Conservation (phyloP, 1,140 invertebrate species). For the Penaeus indicus region DNA sequence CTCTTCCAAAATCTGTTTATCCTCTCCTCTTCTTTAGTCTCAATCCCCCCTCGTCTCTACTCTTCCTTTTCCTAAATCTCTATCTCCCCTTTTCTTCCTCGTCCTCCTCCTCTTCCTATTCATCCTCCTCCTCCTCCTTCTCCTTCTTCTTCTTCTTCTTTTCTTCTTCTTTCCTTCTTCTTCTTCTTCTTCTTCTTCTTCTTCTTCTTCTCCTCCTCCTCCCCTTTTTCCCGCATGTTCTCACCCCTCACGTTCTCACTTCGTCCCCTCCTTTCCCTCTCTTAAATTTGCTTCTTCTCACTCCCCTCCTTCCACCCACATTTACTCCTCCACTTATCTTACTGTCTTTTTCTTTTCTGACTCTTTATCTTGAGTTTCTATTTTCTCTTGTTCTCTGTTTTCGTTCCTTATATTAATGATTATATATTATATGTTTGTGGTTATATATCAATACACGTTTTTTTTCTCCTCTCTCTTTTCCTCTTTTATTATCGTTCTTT, state of each 20-base stretch:
- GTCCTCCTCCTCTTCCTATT: not conserved
- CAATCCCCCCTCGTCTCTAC: too few relatives aligned
- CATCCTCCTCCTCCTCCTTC: not conserved
- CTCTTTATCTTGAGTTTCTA: not conserved
- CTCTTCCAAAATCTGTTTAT: too few relatives aligned
- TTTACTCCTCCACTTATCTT: not conserved
- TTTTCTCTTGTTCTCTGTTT: not conserved
- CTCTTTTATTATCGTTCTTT: slow-evolving; percentile 1
- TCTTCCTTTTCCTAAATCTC: too few relatives aligned
- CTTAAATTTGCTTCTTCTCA: too few relatives aligned
- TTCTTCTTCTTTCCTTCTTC: too few relatives aligned
- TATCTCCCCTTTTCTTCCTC: too few relatives aligned
- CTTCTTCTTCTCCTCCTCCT: not conserved
- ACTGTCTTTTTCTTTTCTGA: not conserved
- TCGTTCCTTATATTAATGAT: not conserved
- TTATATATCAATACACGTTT: not conserved
- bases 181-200: not conserved
- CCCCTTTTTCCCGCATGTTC: not conserved
- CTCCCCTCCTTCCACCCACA: too few relatives aligned
- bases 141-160: not conserved
- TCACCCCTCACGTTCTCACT: too few relatives aligned
- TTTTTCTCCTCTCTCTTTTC: not conserved
- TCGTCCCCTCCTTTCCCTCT: too few relatives aligned
- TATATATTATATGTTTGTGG: not conserved
- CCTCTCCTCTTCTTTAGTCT: too few relatives aligned